Percentiles rank a stretch among this genome's conserved stretches.
These are phyloP conservation scores for Paralvinella palmiformis DNA, from an alignment of 1,140 invertebrate genomes.

Conservation along the genomic window DNA sequence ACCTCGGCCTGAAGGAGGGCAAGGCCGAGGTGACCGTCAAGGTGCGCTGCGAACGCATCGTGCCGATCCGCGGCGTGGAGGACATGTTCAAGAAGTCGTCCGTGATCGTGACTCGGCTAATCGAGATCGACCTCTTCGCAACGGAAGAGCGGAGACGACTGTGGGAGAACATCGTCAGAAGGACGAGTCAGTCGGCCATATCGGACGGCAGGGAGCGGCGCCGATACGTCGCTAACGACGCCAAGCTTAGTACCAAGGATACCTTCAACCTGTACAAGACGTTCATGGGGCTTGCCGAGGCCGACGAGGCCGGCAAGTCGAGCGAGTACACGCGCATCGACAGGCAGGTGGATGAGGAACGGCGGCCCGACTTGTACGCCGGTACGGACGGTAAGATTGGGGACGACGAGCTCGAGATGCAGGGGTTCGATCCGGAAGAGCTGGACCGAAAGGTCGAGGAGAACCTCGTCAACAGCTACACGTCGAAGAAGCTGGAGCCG, in stretches of 20 bases:
- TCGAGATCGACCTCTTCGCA: conserved; percentile 44
- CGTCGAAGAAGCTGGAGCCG: background rate
- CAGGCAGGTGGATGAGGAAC: conserved; percentile 17
- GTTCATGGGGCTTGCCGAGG: conserved; percentile 21
- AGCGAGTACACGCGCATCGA: conserved; percentile 15
- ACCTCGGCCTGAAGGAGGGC: conserved; percentile 37
- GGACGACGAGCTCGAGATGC: background rate
- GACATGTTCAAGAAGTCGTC: conserved; percentile 47
- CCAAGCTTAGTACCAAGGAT: conserved; percentile 14
- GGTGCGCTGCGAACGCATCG: conserved; percentile 41
- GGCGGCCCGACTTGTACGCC: background rate
- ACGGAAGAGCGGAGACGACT: conserved; percentile 39
- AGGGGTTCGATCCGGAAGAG: conserved; percentile 7
- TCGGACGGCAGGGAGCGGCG: background rate
- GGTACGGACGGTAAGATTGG: background rate
- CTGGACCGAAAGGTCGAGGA: conserved; percentile 4
- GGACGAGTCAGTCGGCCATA: background rate
- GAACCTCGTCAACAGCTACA: background rate
- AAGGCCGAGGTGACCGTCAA: conserved; percentile 41
- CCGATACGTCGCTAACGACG: background rate
- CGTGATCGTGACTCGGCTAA: conserved; percentile 44
- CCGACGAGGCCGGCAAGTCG: conserved; percentile 7
- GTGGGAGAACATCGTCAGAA: conserved; percentile 38
- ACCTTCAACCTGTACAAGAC: conserved; percentile 23
- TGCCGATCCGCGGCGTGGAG: conserved; percentile 39